These are phyloP conservation scores for Notospermus geniculatus DNA, from an alignment of 1,140 invertebrate genomes.

Conservation along the genomic window DNA sequence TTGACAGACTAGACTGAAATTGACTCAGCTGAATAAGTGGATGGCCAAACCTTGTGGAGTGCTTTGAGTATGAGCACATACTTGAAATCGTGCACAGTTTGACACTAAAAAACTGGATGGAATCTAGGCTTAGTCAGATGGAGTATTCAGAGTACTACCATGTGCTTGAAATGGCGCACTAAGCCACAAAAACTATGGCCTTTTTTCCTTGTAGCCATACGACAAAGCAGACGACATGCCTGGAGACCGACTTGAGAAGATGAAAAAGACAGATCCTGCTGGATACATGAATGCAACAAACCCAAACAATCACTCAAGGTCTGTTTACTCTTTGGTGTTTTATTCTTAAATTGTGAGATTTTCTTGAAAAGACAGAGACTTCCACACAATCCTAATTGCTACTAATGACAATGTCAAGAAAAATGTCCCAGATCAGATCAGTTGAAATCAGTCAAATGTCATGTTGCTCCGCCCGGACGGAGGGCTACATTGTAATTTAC, in stretches of 20 bases:
- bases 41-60: too few species aligned
- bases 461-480: too few species aligned
- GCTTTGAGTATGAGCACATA: background rate
- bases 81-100: background rate
- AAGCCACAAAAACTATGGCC: background rate
- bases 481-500: too few species aligned
- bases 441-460: too few species aligned
- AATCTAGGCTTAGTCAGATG: background rate
- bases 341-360: too few species aligned
- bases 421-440: too few species aligned
- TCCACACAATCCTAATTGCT: too few species aligned
- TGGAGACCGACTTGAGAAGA: conserved; percentile 31
- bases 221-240: conserved; percentile 45
- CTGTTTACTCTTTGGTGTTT: conserved; percentile 12
- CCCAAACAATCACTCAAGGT: conserved; percentile 51
- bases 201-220: conserved; percentile 41
- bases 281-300: conserved; percentile 49
- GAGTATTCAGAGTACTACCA: background rate
- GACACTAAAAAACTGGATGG: background rate
- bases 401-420: too few species aligned
- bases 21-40: too few species aligned
- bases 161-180: background rate
- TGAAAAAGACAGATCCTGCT: conserved; percentile 46
- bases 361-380: too few species aligned
- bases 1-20: too few species aligned